Evolutionary conservation across 2,888 invertebrate genomes (phyloP).

Genomic region (Tethea ocularis): DNA sequence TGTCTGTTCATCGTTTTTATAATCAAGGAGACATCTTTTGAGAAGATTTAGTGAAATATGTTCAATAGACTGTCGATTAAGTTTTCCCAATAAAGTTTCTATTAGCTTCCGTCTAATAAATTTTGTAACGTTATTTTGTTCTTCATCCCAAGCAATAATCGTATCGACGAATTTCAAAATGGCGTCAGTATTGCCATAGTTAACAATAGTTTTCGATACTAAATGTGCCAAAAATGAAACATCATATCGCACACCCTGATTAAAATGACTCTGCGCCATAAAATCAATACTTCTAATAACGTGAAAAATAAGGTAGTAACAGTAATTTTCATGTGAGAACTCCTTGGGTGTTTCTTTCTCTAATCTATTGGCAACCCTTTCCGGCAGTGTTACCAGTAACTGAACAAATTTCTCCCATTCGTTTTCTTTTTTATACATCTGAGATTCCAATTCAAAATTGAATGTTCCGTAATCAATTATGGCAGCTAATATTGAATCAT

Average conservation of each 20-base stretch:
- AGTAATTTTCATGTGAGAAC: constrained; percentile 84
- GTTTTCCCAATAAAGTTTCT: constrained; percentile 76
- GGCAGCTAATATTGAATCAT: constrained; percentile 83
- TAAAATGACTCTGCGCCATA: constrained; percentile 70
- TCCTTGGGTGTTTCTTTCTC: constrained; percentile 80
- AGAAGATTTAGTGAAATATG: constrained; percentile 82
- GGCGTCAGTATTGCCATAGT: constrained; percentile 76
- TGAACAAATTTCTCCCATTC: constrained; percentile 84
- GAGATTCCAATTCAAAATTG: constrained; percentile 28
- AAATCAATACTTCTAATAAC: constrained; percentile 85
- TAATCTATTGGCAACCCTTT: constrained; percentile 87
- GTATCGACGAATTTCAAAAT: constrained; percentile 81
- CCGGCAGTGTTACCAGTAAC: constrained; percentile 86
- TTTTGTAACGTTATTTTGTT: constrained; percentile 49
- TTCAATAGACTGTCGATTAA: constrained; percentile 85
- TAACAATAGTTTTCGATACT: constrained; percentile 84
- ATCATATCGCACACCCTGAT: constrained; percentile 56
- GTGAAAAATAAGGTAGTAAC: constrained; percentile 84
- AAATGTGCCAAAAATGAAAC: constrained; percentile 79
- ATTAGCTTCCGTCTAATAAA: constrained; percentile 71
- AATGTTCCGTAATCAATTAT: constrained; percentile 64
- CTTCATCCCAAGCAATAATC: constrained; percentile 78
- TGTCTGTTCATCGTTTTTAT: constrained; percentile 58
- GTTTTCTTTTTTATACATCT: constrained; percentile 33
- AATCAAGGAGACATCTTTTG: constrained; percentile 73